Evolutionary conservation across 1,140 invertebrate genomes (phyloP), one percentile per base, ranked within the genome.

Genomic region (Drosophila melanica): DNA sequence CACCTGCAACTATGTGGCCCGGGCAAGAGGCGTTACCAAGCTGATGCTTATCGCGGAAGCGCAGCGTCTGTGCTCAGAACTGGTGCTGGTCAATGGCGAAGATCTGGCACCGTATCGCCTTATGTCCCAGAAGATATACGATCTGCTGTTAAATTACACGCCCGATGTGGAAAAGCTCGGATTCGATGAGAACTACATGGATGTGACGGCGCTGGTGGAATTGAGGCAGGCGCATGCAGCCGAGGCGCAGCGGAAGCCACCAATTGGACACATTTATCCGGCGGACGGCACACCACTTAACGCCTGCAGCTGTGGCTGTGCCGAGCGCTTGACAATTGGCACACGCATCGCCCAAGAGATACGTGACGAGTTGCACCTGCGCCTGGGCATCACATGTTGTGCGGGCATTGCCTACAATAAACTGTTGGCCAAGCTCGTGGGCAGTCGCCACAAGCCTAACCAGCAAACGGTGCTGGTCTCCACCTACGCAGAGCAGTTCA

Each of bases 361-460:
- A 77, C 93, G 96, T 39, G 92, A 94, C 51, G 93, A 93, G 69
- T 93, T 97, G 48, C 93, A 93, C 59, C 92, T 94, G 64, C 94
- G 95, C 54, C 92, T 97, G 42, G 94, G 95, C 39, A 93, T 97
- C 41, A 97, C 96, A 7, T 95, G 94, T 78, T 96, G 96, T 93
- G 96, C 96, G 55, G 97, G 97, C 11, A 94, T 97, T 70, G 94
- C 95, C 37, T 95, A 97, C 74, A 98, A 97, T 90, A 98, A 98
- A 92, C 87, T 97, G 50, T 90, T 97, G 75, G 95, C 97, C 4
- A 97, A 98, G 92, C 92, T 98, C 37, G 95, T 94, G 16, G 95
- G 95, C 69, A 93, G 94, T 35, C 92, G 94, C 48, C 93, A 97
- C 79, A 96, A 96, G 92, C 96, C 97, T 3, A 95, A 97, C 91